A percentile compares a stretch with the other conserved stretches of the same genome.
These are phyloP conservation scores for Synergus gifuensis DNA, from an alignment of 2,888 invertebrate species.

Conservation along the genomic window DNA sequence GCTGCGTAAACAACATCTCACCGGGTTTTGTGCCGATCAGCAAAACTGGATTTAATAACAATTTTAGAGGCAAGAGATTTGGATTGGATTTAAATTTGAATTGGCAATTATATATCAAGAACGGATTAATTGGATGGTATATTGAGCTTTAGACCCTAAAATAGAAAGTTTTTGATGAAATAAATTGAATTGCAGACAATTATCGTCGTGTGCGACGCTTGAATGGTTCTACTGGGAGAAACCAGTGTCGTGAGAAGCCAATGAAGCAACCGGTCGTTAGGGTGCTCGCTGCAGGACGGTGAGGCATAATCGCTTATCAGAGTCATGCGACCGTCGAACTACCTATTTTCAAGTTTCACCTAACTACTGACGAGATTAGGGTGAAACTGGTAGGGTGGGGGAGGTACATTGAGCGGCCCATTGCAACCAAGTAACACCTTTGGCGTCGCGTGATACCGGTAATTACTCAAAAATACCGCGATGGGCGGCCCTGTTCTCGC, in stretches of 20 bases:
- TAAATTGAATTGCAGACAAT: constrained; percentile 37
- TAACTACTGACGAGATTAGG: constrained; percentile 61
- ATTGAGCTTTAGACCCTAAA: not conserved
- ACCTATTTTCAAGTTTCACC: constrained; percentile 69
- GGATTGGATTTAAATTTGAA: not conserved
- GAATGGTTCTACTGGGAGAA: constrained; percentile 43
- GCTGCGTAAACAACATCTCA: not conserved
- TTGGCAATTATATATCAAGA: not conserved
- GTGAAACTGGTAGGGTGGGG: constrained; percentile 52
- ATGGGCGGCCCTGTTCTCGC: constrained; percentile 56
- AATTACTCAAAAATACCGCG: constrained; percentile 73
- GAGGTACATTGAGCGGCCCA: constrained; percentile 48
- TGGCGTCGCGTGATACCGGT: constrained; percentile 74
- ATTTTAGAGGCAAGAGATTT: not conserved
- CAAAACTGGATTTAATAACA: not conserved
- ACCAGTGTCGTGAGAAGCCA: constrained; percentile 68
- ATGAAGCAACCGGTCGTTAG: constrained; percentile 57
- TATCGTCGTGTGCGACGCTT: constrained; percentile 18
- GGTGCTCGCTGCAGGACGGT: constrained; percentile 53
- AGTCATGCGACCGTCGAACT: constrained; percentile 62
- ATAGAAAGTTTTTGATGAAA: constrained; percentile 41
- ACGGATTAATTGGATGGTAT: not conserved
- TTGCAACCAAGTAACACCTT: constrained; percentile 69
- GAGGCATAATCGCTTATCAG: constrained; percentile 55
- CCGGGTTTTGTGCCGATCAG: not conserved